Conservation (phyloP, 2,113 vertebrate species). For the Zapus hudsonius region DNA sequence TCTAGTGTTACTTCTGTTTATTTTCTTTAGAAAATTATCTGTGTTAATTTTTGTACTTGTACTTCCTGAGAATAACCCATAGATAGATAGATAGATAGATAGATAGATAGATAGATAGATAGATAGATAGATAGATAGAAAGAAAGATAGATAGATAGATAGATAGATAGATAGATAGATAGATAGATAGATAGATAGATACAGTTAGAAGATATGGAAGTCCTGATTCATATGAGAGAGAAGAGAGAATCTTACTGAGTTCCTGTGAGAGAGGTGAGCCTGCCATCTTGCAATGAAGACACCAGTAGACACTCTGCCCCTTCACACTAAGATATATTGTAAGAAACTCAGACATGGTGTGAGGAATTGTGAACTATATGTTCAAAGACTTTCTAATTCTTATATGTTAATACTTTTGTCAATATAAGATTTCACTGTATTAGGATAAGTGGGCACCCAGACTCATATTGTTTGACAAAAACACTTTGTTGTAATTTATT, state of each 20-base stretch:
- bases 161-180: neutral
- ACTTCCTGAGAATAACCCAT: neutral
- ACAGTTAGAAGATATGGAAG: neutral
- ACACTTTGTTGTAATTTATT: neutral
- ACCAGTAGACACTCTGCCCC: neutral
- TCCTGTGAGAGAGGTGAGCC: neutral
- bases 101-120: neutral
- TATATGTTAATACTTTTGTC: neutral
- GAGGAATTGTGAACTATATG: neutral
- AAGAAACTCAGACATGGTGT: neutral
- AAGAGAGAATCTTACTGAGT: too few relatives aligned
- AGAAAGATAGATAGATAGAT: neutral
- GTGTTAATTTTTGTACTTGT: neutral
- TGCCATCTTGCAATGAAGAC: neutral
- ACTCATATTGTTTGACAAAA: neutral
- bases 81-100: neutral
- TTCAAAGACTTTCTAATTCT: constrained; percentile 13
- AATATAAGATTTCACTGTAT: neutral
- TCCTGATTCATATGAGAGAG: too few relatives aligned
- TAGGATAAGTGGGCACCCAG: neutral
- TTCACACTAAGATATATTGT: neutral
- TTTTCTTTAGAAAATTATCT: neutral
- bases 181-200: neutral
- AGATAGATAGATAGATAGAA: neutral
- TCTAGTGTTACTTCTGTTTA: too few relatives aligned